Conservation (phyloP, 2,113 vertebrate species). For the Serilophus lunatus region DNA sequence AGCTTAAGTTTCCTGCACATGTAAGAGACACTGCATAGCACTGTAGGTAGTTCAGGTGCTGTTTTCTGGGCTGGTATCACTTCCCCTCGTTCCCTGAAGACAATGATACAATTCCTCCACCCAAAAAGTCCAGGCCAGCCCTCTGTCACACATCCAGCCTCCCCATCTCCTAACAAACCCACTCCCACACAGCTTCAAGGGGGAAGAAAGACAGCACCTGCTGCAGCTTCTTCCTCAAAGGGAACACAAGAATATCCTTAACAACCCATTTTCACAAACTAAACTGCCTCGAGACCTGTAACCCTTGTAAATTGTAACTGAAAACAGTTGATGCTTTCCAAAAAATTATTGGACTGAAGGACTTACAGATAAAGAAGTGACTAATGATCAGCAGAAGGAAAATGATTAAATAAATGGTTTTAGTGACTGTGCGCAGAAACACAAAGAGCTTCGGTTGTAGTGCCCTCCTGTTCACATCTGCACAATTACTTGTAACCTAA, state of each 20-base stretch:
- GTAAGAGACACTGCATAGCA: background rate
- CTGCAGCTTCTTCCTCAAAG: background rate
- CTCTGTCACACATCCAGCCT: background rate
- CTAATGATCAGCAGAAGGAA: background rate
- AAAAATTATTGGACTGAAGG: background rate
- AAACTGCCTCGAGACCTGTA: background rate
- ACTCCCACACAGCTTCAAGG: background rate
- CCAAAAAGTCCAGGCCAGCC: background rate
- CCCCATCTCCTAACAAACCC: background rate
- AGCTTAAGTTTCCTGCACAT: rapidly evolving
- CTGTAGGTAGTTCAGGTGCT: background rate
- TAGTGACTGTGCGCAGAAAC: background rate
- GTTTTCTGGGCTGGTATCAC: background rate
- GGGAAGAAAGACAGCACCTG: background rate
- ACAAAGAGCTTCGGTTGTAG: background rate
- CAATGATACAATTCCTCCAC: background rate
- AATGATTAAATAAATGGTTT: background rate
- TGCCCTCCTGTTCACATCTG: background rate
- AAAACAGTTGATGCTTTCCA: background rate
- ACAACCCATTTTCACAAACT: background rate
- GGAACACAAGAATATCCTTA: background rate
- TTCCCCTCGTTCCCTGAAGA: background rate
- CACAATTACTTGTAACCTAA: background rate
- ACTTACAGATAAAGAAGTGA: background rate
- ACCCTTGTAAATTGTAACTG: background rate